These are phyloP conservation scores for Paracentrotus lividus DNA, from an alignment of 53 echinoderm and acorn worm species.

Conservation along the genomic window DNA sequence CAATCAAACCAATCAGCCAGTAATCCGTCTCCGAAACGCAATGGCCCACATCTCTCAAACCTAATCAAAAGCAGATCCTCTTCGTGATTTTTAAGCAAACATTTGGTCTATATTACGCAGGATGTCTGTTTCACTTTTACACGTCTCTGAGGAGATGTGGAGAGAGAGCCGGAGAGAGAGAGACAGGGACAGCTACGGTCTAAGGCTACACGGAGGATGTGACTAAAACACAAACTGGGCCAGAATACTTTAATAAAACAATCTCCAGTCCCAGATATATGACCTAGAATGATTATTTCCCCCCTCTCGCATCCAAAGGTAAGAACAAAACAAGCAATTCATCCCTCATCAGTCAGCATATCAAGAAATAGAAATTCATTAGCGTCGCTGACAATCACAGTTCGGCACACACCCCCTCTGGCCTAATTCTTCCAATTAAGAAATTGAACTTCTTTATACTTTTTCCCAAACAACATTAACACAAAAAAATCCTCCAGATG, in stretches of 20 bases:
- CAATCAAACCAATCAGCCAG: conserved; percentile 51
- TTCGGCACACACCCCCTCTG: conserved; percentile 17
- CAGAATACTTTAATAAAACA: conserved; percentile 38
- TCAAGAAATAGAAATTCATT: conserved; percentile 36
- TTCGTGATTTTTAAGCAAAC: conserved; percentile 61
- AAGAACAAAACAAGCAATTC: conserved; percentile 22
- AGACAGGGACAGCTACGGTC: background rate
- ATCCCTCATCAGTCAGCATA: conserved; percentile 16
- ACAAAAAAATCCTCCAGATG: background rate
- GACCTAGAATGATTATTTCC: conserved; percentile 52
- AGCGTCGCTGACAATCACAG: background rate
- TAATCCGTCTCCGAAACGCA: conserved; percentile 58
- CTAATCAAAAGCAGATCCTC: conserved; percentile 40
- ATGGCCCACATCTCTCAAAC: conserved; percentile 66
- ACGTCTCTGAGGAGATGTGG: background rate
- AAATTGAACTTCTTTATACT: background rate
- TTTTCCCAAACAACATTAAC: background rate
- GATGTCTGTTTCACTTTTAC: conserved; percentile 58
- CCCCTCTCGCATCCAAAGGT: background rate
- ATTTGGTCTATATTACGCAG: conserved; percentile 68
- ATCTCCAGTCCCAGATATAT: conserved; percentile 51
- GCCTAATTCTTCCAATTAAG: conserved; percentile 8
- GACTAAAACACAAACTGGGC: conserved; percentile 68
- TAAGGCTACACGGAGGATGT: conserved; percentile 51
- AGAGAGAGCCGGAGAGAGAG: conserved; percentile 1